These are phyloP conservation scores for Anarhynchus alexandrinus DNA, from an alignment of 2,113 vertebrate genomes.

Conservation along the genomic window DNA sequence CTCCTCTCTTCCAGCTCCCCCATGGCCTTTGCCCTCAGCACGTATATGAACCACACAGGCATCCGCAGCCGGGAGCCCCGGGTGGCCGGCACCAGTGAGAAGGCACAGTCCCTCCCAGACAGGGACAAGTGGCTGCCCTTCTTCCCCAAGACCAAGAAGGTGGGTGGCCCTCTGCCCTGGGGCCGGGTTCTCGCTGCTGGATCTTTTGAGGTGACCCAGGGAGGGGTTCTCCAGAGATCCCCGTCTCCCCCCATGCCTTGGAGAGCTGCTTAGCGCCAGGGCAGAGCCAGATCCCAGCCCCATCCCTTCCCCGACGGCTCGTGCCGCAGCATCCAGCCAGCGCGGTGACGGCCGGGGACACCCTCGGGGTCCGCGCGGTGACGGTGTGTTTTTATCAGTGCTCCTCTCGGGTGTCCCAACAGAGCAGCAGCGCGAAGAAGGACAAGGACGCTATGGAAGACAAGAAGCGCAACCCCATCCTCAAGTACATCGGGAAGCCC, in stretches of 20 bases:
- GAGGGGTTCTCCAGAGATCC: neutral
- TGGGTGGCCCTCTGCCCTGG: neutral
- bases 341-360: rapidly evolving
- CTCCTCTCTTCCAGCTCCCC: conserved; percentile 73
- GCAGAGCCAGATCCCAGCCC: neutral
- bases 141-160: conserved; percentile 92
- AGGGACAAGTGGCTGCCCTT: conserved; percentile 93
- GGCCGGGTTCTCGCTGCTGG: neutral
- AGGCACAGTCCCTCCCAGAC: conserved; percentile 75
- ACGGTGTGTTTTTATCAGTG: rapidly evolving
- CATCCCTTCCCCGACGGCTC: rapidly evolving
- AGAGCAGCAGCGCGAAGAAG: conserved; percentile 85
- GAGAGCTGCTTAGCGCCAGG: neutral
- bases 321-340: neutral
- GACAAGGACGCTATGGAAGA: conserved; percentile 85
- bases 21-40: conserved; percentile 84
- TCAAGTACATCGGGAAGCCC: conserved; percentile 94
- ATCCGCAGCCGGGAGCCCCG: conserved; percentile 85
- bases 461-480: conserved; percentile 89
- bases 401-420: conserved; percentile 4
- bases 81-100: conserved; percentile 65
- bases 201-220: neutral
- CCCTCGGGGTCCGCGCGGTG: rapidly evolving
- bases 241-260: rapidly evolving
- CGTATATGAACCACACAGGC: conserved; percentile 85